Percentiles rank a stretch among this genome's conserved stretches.
phyloP scores from a whole-genome alignment of 2,113 vertebrate species.

The Rhineura floridana region DNA sequence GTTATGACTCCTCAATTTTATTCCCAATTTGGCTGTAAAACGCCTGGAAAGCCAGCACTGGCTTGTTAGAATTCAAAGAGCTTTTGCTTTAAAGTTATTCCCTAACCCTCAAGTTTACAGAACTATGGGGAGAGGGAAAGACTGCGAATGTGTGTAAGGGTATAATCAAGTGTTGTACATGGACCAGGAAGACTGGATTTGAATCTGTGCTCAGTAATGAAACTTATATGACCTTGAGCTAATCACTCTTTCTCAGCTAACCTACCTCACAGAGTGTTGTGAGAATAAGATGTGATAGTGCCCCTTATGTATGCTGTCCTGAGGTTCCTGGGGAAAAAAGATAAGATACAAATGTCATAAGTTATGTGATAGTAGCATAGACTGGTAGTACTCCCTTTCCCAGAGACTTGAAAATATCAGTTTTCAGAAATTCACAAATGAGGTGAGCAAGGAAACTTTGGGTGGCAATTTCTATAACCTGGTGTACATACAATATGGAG shows the following conservation, averaged over 20 bases:
- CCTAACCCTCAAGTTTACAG: background rate
- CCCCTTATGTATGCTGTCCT: background rate
- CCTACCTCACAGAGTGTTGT: background rate
- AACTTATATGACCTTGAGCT: background rate
- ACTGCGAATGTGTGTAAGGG: background rate
- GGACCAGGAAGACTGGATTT: background rate
- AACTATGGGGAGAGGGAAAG: background rate
- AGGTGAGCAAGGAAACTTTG: too few relatives aligned
- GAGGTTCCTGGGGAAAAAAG: background rate
- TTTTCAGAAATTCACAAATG: background rate
- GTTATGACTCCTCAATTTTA: conserved; percentile 11
- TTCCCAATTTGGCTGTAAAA: conserved; percentile 8
- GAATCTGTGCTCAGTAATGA: background rate
- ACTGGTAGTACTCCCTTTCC: background rate
- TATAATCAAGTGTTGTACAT: background rate
- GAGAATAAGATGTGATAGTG: background rate
- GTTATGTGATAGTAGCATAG: background rate
- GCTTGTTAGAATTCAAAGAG: conserved; percentile 2
- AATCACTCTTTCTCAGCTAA: background rate
- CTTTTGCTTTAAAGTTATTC: background rate
- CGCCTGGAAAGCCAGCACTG: background rate
- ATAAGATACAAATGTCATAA: background rate
- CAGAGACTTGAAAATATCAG: background rate
- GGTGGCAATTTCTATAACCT: background rate
- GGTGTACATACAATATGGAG: background rate